Evolutionary conservation across 2,113 vertebrate genomes (phyloP).

Genomic region (Siphamia tubifer): DNA sequence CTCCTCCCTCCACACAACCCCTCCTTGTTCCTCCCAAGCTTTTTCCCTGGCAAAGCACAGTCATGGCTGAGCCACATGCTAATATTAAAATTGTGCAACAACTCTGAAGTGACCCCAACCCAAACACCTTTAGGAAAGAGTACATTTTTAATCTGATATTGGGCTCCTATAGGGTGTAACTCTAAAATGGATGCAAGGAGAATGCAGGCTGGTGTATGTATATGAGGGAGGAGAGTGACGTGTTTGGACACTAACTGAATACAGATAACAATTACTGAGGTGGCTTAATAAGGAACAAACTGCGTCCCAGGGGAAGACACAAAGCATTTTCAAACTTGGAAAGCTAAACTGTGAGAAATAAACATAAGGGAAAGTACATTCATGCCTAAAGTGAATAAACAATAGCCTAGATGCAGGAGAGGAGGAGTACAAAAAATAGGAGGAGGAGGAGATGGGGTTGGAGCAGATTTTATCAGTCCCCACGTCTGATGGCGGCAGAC

Average conservation of each 20-base stretch:
- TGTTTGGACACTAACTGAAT: conserved; percentile 50
- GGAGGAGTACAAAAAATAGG: conserved; percentile 30
- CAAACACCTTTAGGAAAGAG: too few relatives aligned
- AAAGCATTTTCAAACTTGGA: neutral
- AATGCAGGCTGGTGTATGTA: conserved; percentile 35
- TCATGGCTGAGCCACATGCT: conserved; percentile 73
- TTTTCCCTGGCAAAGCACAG: conserved; percentile 66
- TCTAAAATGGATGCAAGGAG: conserved; percentile 38
- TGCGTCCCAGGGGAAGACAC: neutral
- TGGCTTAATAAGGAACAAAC: conserved; percentile 28
- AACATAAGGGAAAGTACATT: neutral
- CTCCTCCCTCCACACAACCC: conserved; percentile 58
- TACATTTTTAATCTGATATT: too few relatives aligned
- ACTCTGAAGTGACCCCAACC: conserved; percentile 26
- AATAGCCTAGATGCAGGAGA: conserved; percentile 32
- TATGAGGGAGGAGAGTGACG: conserved; percentile 27
- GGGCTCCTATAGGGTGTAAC: conserved; percentile 48
- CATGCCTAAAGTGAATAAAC: conserved; percentile 27
- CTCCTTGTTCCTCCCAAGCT: conserved; percentile 57
- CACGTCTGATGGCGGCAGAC: conserved; percentile 73
- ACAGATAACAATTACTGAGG: conserved; percentile 55
- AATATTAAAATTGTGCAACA: conserved; percentile 50
- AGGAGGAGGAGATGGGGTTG: conserved; percentile 32
- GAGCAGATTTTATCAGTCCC: conserved; percentile 71
- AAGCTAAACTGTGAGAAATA: neutral